Evolutionary conservation across 2,113 vertebrate genomes (phyloP).

Genomic region (Noturus placidus): DNA sequence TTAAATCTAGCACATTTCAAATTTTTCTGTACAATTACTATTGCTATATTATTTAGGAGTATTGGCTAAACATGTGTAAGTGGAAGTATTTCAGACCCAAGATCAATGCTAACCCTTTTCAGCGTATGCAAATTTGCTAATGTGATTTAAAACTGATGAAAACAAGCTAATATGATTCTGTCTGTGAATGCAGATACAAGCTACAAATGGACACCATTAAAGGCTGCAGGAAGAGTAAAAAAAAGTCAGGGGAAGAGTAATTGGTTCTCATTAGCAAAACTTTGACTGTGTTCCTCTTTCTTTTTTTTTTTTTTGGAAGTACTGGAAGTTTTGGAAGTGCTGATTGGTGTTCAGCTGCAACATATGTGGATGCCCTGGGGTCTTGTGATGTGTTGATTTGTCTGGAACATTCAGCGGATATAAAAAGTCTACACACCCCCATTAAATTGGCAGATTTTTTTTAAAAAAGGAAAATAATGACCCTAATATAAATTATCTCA

Average conservation of each 20-base stretch:
- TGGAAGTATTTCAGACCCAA: constrained; percentile 35
- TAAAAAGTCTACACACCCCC: too few species aligned
- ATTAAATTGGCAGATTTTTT: too few species aligned
- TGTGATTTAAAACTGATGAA: constrained; percentile 75
- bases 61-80: constrained; percentile 35
- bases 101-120: constrained; percentile 54
- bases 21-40: background rate
- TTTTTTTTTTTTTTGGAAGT: constrained; percentile 42
- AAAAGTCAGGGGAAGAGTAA: constrained; percentile 66
- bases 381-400: constrained; percentile 17
- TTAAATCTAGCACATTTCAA: background rate
- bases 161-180: constrained; percentile 65
- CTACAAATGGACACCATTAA: constrained; percentile 75
- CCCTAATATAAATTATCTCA: too few species aligned
- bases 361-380: constrained; percentile 18
- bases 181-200: constrained; percentile 65
- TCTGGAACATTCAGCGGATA: background rate
- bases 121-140: constrained; percentile 68
- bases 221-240: constrained; percentile 61
- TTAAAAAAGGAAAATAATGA: too few species aligned
- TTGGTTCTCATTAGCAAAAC: constrained; percentile 67
- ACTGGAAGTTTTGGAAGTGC: constrained; percentile 35
- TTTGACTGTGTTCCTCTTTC: constrained; percentile 58
- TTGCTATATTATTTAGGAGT: background rate
- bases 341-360: constrained; percentile 23